A percentile compares a stretch with the other conserved stretches of the same genome.
Conservation (phyloP, 2,797 vertebrate species). For the Uromys caudimaculatus region DNA sequence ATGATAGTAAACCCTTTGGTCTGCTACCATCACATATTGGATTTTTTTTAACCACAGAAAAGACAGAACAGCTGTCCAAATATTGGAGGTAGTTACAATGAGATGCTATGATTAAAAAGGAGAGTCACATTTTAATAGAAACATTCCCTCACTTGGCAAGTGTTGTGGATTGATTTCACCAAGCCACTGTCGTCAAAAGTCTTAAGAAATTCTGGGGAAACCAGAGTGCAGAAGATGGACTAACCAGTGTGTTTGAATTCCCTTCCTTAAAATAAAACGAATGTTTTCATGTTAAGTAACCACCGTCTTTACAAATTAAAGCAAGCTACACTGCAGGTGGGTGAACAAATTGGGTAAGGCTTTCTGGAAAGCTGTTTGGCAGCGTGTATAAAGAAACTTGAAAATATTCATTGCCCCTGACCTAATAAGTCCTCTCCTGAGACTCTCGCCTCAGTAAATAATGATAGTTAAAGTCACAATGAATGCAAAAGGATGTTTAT, state of each 20-base stretch:
- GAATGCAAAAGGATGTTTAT: constrained; percentile 63
- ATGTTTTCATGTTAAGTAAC: constrained; percentile 30
- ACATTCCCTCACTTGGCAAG: constrained; percentile 57
- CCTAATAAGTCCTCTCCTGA: constrained; percentile 45
- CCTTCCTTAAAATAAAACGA: constrained; percentile 53
- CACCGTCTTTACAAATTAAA: constrained; percentile 48
- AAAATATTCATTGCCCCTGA: constrained; percentile 62
- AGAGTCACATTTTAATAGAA: constrained; percentile 68
- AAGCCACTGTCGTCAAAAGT: constrained; percentile 44
- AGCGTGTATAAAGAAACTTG: constrained; percentile 24
- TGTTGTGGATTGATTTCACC: constrained; percentile 60
- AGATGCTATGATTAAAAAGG: constrained; percentile 62
- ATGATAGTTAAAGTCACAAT: constrained; percentile 54
- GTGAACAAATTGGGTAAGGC: background rate
- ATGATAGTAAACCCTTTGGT: constrained; percentile 64
- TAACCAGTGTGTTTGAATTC: background rate
- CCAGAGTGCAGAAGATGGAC: background rate
- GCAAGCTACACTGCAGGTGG: constrained; percentile 44
- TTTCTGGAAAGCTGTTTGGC: constrained; percentile 64
- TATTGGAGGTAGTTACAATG: constrained; percentile 75
- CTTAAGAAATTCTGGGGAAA: constrained; percentile 64
- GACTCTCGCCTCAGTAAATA: constrained; percentile 63
- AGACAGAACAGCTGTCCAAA: constrained; percentile 84
- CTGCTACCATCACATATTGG: constrained; percentile 63
- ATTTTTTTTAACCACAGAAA: constrained; percentile 69